These are phyloP conservation scores for Grammomys surdaster DNA, from an alignment of 2,113 vertebrate species.

Conservation along the genomic window DNA sequence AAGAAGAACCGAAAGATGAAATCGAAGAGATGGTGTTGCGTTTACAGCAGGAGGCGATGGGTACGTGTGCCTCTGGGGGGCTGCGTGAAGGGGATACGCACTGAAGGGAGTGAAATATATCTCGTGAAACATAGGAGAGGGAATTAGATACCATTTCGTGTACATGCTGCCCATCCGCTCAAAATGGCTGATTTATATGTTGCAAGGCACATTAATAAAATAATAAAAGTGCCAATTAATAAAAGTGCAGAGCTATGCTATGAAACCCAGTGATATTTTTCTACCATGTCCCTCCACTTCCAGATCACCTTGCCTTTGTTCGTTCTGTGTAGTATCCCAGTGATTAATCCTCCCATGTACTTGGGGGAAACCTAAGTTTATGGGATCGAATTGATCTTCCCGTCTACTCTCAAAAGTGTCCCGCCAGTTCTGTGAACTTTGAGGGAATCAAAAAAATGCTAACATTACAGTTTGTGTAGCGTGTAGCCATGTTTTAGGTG, in stretches of 20 bases:
- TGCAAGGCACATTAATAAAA: not conserved
- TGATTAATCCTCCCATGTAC: not conserved
- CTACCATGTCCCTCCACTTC: not conserved
- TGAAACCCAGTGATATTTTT: not conserved
- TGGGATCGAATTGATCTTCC: constrained; percentile 31
- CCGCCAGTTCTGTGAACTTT: constrained; percentile 40
- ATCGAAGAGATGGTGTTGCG: constrained; percentile 84
- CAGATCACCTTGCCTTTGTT: not conserved
- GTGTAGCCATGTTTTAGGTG: not conserved
- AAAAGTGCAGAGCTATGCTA: not conserved
- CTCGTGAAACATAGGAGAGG: not conserved
- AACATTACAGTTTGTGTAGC: not conserved
- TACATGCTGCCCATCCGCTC: not conserved
- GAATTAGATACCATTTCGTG: not conserved
- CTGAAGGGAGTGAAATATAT: not conserved
- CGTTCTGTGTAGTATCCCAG: not conserved
- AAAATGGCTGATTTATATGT: not conserved
- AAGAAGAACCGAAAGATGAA: constrained; percentile 86
- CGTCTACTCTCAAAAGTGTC: not conserved
- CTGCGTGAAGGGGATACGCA: not conserved
- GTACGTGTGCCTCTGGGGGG: constrained; percentile 64
- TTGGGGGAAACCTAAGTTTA: constrained; percentile 22
- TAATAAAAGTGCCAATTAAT: not conserved
- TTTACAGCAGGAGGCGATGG: constrained; percentile 85
- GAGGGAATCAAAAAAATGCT: not conserved